Base-by-base conservation (phyloP, 2,797 vertebrate species). In the Malurus splendens region DNA sequence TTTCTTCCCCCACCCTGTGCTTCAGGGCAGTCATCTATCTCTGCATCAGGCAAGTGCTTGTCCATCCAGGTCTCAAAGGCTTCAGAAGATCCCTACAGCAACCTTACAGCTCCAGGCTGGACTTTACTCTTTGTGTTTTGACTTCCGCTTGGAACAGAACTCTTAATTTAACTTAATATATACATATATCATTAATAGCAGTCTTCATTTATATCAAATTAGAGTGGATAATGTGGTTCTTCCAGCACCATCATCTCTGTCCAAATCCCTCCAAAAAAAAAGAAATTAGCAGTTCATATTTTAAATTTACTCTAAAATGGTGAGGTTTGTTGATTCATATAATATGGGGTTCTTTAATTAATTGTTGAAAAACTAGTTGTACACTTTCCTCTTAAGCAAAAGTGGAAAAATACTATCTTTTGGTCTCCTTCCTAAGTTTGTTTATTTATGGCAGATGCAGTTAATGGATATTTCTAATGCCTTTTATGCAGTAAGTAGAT, bases 241-340 rank as follows among this genome's bases (percentile, higher is more conserved):
- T 79, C 10, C 36, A 50, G 13, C 14, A 39, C 6, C 6, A 7
- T 54, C 0, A 0, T 19, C 23, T 11, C 30, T 9, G 7, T 5
- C n/a, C 18, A 2, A 2, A 6, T 2, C 5, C 6, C 6, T 1
- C 1, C 1, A 36, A 22, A 44, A 30, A 22, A 44, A 30, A 55
- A 41, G 8, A 47, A 61, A 32, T 50, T 24, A 72, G 8, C 55
- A 36, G 2, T 55, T 75, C 3, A 3, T 55, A 20, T 67, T 25
- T 73, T 56, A 60, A 61, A 60, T 86, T 80, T 14, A 14, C 11
- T 78, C 30, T 55, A n/a, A 51, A 52, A 25, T 7, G 10, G 18
- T 42, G n/a, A 48, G 5, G 24, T 74, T 78, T 65, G 17, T 74
- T 28, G 10, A 47, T 54, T 30, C 6, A 20, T 65, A 20, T 10